Evolutionary conservation across 2,113 vertebrate genomes (phyloP).

Genomic region (Gallinago undulata): DNA sequence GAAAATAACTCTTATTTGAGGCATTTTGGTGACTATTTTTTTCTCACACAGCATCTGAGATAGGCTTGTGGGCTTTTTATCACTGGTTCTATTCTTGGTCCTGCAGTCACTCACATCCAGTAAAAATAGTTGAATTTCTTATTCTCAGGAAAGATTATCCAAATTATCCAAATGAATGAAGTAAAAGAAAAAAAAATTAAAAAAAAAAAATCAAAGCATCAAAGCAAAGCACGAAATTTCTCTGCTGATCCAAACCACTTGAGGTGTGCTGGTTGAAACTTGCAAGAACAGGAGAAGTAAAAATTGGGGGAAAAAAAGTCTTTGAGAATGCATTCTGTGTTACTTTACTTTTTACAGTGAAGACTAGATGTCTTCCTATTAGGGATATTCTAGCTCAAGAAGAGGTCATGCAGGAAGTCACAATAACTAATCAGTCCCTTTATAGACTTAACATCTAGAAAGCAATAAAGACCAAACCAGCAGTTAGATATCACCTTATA

Average conservation of each 20-base stretch:
- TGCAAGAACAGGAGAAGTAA: not conserved
- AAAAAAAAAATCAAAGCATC: not conserved
- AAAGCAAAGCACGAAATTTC: not conserved
- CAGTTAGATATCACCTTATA: not conserved
- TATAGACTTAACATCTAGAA: not conserved
- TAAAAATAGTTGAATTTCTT: not conserved
- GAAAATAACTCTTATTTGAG: not conserved
- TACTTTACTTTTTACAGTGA: not conserved
- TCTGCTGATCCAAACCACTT: not conserved
- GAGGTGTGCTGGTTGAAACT: not conserved
- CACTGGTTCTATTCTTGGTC: not conserved
- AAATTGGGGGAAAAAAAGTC: not conserved
- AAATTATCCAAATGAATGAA: not conserved
- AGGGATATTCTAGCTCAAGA: not conserved
- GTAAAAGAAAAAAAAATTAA: no score
- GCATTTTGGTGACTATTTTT: not conserved
- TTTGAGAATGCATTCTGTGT: not conserved
- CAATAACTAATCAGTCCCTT: not conserved
- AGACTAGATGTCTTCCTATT: not conserved
- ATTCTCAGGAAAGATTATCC: not conserved
- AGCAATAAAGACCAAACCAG: not conserved
- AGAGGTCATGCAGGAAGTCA: not conserved
- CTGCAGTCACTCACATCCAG: not conserved
- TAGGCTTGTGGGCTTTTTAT: not conserved
- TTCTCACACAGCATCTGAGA: not conserved